Evolutionary conservation across 2,797 vertebrate genomes (phyloP).

Genomic region (Melopsittacus undulatus): DNA sequence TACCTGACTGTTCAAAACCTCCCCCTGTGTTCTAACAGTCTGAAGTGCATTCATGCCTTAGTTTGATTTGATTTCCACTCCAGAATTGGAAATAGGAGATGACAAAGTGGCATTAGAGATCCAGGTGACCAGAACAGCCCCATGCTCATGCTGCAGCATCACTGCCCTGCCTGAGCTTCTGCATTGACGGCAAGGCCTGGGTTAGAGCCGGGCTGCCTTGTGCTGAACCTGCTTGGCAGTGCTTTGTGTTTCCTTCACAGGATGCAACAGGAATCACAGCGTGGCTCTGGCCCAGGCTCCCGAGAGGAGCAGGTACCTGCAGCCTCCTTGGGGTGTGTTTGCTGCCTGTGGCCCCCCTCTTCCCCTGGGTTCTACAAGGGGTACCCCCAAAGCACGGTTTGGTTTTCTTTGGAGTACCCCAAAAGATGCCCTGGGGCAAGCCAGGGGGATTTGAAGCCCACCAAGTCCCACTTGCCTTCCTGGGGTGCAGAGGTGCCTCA

Average conservation of each 20-base stretch:
- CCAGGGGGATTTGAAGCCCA: background rate
- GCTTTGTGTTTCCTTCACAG: background rate
- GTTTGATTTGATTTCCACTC: background rate
- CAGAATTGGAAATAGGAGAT: background rate
- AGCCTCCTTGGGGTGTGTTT: background rate
- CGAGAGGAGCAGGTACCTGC: background rate
- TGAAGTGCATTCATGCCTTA: background rate
- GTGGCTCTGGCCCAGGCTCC: background rate
- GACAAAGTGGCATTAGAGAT: accelerated
- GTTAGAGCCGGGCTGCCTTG: slow-evolving; percentile 1
- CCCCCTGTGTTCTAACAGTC: background rate
- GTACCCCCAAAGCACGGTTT: background rate
- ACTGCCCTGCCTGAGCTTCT: accelerated
- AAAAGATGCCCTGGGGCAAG: background rate
- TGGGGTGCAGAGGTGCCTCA: background rate
- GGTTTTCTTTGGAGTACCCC: no score
- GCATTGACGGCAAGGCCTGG: accelerated
- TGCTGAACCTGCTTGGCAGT: background rate
- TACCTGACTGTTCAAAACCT: background rate
- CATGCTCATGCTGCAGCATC: accelerated
- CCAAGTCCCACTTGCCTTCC: background rate
- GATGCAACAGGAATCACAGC: background rate
- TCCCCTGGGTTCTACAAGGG: accelerated
- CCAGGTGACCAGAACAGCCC: background rate
- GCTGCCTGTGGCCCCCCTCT: background rate